A percentile compares a stretch with the other conserved stretches of the same genome.
phyloP scores from a whole-genome alignment of 2,888 invertebrate genomes.

The Coenonympha arcania region DNA sequence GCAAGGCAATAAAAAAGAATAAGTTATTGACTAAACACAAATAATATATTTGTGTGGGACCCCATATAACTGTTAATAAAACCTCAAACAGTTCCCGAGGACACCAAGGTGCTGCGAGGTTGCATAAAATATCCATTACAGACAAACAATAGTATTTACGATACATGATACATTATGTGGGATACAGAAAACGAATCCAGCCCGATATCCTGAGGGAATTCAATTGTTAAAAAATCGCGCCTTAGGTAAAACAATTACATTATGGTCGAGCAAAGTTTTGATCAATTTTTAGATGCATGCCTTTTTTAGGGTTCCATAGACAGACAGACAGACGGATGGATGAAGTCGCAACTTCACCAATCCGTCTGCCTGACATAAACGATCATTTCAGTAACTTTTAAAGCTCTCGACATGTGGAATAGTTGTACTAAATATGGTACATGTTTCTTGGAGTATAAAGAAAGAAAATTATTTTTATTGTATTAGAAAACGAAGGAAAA shows the following conservation, averaged over 20 bases:
- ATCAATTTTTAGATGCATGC: not conserved
- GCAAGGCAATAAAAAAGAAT: constrained; percentile 6
- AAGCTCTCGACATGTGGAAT: no score
- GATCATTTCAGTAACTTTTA: no score
- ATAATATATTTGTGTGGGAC: constrained; percentile 33
- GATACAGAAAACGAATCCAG: constrained; percentile 27
- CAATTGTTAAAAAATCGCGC: not conserved
- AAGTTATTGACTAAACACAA: constrained; percentile 12
- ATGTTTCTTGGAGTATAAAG: no score
- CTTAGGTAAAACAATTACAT: not conserved
- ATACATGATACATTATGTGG: constrained; percentile 38
- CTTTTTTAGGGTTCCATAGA: no score
- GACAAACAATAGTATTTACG: constrained; percentile 38
- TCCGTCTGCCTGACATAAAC: no score
- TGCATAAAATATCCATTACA: constrained; percentile 44
- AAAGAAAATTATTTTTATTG: no score
- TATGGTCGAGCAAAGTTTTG: not conserved
- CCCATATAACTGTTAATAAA: constrained; percentile 34
- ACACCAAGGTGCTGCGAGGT: constrained; percentile 34
- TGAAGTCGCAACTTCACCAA: no score
- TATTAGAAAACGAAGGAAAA: no score
- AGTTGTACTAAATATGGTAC: no score
- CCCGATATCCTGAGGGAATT: constrained; percentile 3
- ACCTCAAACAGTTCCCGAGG: constrained; percentile 30
- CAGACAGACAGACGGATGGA: no score